Evolutionary conservation across 1,140 invertebrate species (phyloP).

Genomic region (Bombus turneri): DNA sequence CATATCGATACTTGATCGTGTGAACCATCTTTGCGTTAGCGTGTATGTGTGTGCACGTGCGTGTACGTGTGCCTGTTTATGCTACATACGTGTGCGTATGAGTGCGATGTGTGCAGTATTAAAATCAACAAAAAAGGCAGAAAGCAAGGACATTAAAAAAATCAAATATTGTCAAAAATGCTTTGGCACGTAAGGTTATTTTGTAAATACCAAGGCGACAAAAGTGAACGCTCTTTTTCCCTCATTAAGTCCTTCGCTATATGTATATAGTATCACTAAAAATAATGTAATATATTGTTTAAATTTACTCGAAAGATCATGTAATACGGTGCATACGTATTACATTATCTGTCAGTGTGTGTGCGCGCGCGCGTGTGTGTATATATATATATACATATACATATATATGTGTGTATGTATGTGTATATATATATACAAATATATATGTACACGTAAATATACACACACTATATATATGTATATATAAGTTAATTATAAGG

Average conservation of each 20-base stretch:
- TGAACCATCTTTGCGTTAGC: background rate
- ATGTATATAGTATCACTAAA: conserved; percentile 35
- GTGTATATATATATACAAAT: too few relatives aligned
- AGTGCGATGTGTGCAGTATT: background rate
- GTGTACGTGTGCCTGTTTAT: background rate
- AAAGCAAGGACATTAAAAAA: too few relatives aligned
- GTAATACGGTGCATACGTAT: conserved; percentile 16
- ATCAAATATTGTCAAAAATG: background rate
- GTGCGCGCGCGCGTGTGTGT: background rate
- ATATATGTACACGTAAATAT: background rate
- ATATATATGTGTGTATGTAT: too few relatives aligned
- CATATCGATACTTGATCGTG: background rate
- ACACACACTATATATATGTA: background rate
- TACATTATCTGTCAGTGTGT: background rate
- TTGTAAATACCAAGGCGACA: conserved; percentile 35
- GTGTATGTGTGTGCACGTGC: background rate
- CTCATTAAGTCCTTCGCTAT: background rate
- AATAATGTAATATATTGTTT: conserved; percentile 61
- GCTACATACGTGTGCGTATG: background rate
- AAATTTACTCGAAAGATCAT: conserved; percentile 37
- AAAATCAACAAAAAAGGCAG: background rate
- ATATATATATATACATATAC: background rate
- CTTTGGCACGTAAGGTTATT: background rate
- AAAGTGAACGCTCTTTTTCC: background rate
- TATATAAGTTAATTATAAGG: conserved; percentile 38